These are phyloP conservation scores for Sitta carolinensis DNA, from an alignment of 2,797 vertebrate genomes.

Conservation along the genomic window DNA sequence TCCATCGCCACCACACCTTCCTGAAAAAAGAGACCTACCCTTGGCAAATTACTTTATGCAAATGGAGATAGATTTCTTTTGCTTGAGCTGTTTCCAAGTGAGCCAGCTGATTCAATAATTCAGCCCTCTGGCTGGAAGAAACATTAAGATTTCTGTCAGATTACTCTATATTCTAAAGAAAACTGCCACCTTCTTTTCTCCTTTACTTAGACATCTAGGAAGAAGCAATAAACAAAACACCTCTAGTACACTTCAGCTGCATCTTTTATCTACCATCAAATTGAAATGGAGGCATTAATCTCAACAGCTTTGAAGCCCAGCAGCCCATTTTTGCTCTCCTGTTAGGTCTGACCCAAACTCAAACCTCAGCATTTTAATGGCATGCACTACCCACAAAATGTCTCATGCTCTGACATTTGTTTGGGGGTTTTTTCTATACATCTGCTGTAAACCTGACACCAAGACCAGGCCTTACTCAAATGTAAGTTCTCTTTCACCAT, in stretches of 20 bases:
- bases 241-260: not conserved
- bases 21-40: not conserved
- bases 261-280: constrained; percentile 17
- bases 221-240: constrained; percentile 42
- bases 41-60: constrained; percentile 39
- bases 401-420: not conserved
- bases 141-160: constrained; percentile 48
- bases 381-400: not conserved
- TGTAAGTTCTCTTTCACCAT: not conserved
- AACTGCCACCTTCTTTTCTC: constrained; percentile 39
- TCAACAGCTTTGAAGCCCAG: not conserved
- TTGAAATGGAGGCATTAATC: not conserved
- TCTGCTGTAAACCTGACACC: not conserved
- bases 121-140: constrained; percentile 40
- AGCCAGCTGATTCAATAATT: constrained; percentile 54
- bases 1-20: not conserved
- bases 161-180: constrained; percentile 37
- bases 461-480: not conserved
- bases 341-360: not conserved
- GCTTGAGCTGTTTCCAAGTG: constrained; percentile 45
- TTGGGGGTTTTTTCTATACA: not conserved
- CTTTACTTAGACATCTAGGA: constrained; percentile 26
- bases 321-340: not conserved
- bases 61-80: constrained; percentile 24
- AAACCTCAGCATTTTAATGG: not conserved